Evolutionary conservation across 2,888 invertebrate genomes (phyloP), one percentile per base, ranked within the genome.

Genomic region (Patella ulyssiponensis): DNA sequence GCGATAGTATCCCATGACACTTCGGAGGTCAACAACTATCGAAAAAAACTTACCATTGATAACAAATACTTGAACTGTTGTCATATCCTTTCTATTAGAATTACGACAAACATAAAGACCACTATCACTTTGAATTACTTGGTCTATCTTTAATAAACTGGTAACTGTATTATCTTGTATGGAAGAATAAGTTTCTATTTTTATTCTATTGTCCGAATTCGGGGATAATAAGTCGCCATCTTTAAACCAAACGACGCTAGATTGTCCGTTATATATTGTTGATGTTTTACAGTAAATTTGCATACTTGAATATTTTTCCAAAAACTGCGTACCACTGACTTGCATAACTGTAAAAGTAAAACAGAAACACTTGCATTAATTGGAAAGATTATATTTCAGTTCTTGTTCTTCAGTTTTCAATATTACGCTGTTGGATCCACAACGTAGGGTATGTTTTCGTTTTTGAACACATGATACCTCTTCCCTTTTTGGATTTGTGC

Each of bases 241-340:
- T 73, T 82, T 82, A 70, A 81, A 73, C 83, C 83, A 83, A 27
- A 77, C 76, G 7, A 83, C 71, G 14, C 51, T n/a, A n/a, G 78
- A 69, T 3, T 54, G n/a, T 20, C 73, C 69, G 53, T 76, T 77
- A 33, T 78, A 80, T 15, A 72, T 54, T 15, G 71, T 73, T 56
- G 76, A 80, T 72, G 80, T 81, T 70, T 82, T 83, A 70, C 83
- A 83, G 64, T 71, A 75, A 4, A 83, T 79, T 23, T 58, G 75
- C 51, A 83, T 79, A 53, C 77, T 77, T 12, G 76, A 78, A 9
- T 82, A 82, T 23, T 79, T 76, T 44, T 76, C 73, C 14, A 82
- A 77, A 56, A 80, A 80, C 70, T 82, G 80, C 5, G 72, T 75
- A n/a, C 83, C 83, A 44, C 76, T 79, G 56, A 83, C 81, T 15